A percentile compares a stretch with the other conserved stretches of the same genome.
phyloP scores from a whole-genome alignment of 2,888 invertebrate species.

The Patella ulyssiponensis region DNA sequence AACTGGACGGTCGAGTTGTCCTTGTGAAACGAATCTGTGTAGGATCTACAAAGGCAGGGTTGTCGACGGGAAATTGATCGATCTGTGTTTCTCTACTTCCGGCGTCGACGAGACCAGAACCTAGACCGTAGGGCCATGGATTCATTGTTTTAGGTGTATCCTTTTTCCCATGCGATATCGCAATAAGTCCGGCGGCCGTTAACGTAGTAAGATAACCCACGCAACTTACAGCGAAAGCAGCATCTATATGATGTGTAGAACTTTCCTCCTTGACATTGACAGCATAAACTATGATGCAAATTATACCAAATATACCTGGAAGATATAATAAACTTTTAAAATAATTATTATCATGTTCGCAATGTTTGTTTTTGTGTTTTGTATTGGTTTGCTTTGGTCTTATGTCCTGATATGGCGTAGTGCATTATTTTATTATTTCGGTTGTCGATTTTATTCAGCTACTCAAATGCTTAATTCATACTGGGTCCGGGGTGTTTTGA shows the following conservation, averaged over 20 bases:
- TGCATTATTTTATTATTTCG: no score
- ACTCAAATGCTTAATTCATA: no score
- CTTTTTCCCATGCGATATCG: background rate
- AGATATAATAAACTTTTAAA: background rate
- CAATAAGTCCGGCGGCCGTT: background rate
- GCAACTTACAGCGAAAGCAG: background rate
- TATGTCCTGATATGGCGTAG: no score
- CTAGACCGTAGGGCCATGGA: background rate
- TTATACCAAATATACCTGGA: background rate
- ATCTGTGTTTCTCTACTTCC: background rate
- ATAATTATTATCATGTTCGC: background rate
- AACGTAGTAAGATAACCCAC: background rate
- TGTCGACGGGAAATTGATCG: background rate
- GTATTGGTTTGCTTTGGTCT: no score
- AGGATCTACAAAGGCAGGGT: background rate
- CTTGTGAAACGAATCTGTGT: background rate
- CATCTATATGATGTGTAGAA: background rate
- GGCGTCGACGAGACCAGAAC: background rate
- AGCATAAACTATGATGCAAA: background rate
- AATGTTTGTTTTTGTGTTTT: no score
- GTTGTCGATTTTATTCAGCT: no score
- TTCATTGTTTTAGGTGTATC: background rate
- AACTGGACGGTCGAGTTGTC: background rate
- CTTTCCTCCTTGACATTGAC: background rate
- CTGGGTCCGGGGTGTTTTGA: no score